Base-by-base conservation (phyloP, 2,888 invertebrate species). In the Nymphalis polychloros region DNA sequence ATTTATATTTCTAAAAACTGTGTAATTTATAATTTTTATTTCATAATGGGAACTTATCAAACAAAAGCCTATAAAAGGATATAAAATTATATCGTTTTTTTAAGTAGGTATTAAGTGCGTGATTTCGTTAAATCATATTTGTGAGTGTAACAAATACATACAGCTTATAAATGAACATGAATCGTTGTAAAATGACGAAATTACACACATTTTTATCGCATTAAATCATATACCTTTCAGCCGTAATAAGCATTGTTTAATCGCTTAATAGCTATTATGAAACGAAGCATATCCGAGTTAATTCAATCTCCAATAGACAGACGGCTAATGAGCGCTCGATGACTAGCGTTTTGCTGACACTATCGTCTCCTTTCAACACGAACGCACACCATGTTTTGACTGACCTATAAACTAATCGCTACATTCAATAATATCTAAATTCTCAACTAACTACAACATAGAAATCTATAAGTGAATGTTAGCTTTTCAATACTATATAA, bases 251-350 rank as follows among this genome's bases (percentile, higher is more conserved):
- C 80, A 84, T 87, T 89, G 88, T 89, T 86, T 81, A 84, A 81
- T 83, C 81, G 78, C 75, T 81, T 87, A 88, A 85, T 86, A 85
- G 85, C 83, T 75, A 80, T 77, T 76, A 78, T 77, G 74, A 78
- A 77, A 77, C 81, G 82, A 79, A 81, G 80, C 80, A 84, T 84
- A 85, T 85, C 81, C 76, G 79, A 85, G 85, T 81, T 92, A 91
- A 91, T 92, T 92, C 85, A 91, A 91, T 92, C 85, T 84, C 77
- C 76, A 77, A 80, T 79, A 79, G 85, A 84, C 86, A 85, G 81
- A 74, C 83, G 77, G 83, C 83, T 91, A 91, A 92, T 92, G 90
- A 88, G 88, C 77, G 81, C 76, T 69, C 84, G 79, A 88, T 92
- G 92, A 92, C 92, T 92, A 81, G 90, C 75, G 79, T 76, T 81